Evolutionary conservation across 2,888 invertebrate species (phyloP), one percentile per base, ranked within the genome.

Genomic region (Podabrus alpinus): DNA sequence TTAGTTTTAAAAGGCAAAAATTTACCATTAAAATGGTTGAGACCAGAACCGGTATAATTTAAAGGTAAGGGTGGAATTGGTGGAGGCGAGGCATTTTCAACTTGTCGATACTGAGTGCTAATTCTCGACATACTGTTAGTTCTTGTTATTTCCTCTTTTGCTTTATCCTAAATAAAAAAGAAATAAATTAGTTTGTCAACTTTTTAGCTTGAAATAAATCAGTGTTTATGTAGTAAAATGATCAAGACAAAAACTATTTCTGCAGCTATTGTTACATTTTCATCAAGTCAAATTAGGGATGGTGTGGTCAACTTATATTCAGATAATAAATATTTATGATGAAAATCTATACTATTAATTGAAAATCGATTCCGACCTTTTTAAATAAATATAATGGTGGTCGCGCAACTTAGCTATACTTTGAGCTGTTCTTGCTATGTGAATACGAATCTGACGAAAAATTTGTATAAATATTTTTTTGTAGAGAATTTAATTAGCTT

Each of bases 51-150:
- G 15, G 86, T 85, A 79, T 92, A 92, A 85, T 92, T 90, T 75
- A 89, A 83, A 73, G 92, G 92, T 80, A 92, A 88, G 71, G 92
- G 92, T 77, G 92, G 92, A 79, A 92, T 89, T 75, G 92, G 92
- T 73, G 91, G 91, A 68, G 92, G 94, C 85, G 91, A 90, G 88
- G 86, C 90, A 87, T 89, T 92, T 74, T 82, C 79, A 68, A 78
- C 15, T 76, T 72, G 78, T 80, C 79, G 78, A 79, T 15, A 66
- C 77, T 77, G 75, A 29, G 82, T 80, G 69, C 79, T 81, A 67
- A 82, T 75, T 79, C 86, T 86, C 5, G 85, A 84, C 11, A 84
- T 80, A 80, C 87, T 86, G 76, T 85, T 86, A 21, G 85, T 82
- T 75, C 85, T 81, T n/a, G 81, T 76, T 62, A 84, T 80, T 77